phyloP scores from a whole-genome alignment of 2,797 vertebrate genomes.

The Meriones psammophilus region DNA sequence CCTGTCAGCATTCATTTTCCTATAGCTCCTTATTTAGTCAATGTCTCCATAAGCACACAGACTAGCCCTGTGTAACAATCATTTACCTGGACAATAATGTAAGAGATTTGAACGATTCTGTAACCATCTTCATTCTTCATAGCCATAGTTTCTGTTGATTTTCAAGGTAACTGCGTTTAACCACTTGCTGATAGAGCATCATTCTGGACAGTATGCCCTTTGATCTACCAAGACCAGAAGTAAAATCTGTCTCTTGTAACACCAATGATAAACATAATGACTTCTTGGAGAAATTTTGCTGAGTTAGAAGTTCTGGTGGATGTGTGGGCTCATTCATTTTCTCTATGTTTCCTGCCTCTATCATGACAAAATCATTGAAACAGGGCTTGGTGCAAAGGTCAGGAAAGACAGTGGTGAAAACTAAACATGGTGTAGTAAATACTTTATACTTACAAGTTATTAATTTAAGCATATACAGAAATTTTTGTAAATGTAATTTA shows the following conservation, averaged over 20 bases:
- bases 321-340: not conserved
- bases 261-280: not conserved
- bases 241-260: not conserved
- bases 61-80: not conserved
- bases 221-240: not conserved
- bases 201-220: not conserved
- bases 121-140: not conserved
- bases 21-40: not conserved
- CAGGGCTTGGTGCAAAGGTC: not conserved
- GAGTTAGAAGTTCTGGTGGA: not conserved
- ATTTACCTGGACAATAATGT: not conserved
- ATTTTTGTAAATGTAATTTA: conserved; percentile 10
- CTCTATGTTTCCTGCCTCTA: not conserved
- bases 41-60: not conserved
- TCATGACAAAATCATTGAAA: not conserved
- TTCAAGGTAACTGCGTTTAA: not conserved
- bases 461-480: not conserved
- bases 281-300: not conserved
- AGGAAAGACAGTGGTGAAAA: not conserved
- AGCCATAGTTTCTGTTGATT: not conserved
- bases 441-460: not conserved
- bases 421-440: not conserved
- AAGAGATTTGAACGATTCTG: conserved; percentile 5
- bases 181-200: not conserved
- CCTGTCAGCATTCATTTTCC: not conserved